Conservation (phyloP, 92 coral and sea anemone genomes). For the Phymanthus crucifer region DNA sequence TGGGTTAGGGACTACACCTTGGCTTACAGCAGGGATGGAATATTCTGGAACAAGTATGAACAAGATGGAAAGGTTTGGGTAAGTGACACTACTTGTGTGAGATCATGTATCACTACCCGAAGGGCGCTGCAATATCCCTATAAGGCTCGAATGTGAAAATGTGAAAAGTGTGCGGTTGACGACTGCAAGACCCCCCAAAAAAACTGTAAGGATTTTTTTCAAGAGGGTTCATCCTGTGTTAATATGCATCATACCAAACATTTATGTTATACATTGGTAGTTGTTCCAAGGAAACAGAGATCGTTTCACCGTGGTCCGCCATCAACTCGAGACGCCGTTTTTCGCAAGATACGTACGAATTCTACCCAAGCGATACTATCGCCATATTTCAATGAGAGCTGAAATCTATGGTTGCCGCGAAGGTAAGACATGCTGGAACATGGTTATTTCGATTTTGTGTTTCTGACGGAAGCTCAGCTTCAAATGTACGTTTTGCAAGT, state of each 20-base stretch:
- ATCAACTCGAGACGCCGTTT: conserved; percentile 4
- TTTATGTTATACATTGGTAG: too few relatives aligned
- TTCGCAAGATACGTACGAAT: conserved; percentile 21
- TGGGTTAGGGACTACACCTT: conserved; percentile 12
- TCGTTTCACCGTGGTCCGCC: conserved; percentile 17
- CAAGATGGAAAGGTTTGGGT: conserved; percentile 6
- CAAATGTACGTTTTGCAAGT: too few relatives aligned
- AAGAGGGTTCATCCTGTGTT: too few relatives aligned
- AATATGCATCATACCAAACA: too few relatives aligned
- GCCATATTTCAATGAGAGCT: conserved; percentile 30
- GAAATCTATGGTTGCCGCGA: conserved; percentile 17
- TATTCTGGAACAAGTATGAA: neutral
- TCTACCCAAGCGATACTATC: conserved; percentile 5
- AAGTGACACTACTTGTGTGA: neutral
- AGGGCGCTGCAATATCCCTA: too few relatives aligned
- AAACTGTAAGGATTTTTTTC: too few relatives aligned
- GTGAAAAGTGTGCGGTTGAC: too few relatives aligned
- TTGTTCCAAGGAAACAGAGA: conserved; percentile 13
- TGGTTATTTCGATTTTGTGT: too few relatives aligned
- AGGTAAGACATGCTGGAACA: too few relatives aligned
- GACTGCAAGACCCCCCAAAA: too few relatives aligned
- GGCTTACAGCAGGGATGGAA: conserved; percentile 22
- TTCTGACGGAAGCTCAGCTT: too few relatives aligned
- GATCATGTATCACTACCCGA: neutral
- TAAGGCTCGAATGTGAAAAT: too few relatives aligned